Evolutionary conservation across 2,888 invertebrate genomes (phyloP).

Genomic region (Aphodius sticticus): DNA sequence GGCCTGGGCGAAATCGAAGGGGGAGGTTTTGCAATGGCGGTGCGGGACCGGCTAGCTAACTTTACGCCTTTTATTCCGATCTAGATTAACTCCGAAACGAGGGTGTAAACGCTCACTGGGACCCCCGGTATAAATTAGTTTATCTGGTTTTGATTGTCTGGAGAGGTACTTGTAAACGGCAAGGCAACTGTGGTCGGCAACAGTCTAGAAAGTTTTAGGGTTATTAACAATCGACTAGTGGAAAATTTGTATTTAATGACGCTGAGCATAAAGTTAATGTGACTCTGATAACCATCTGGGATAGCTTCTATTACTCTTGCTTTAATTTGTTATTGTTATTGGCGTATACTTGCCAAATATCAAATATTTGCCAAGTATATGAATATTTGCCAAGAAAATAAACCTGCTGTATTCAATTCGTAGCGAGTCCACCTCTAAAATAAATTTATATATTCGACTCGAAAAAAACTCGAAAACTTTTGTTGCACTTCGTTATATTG

Average conservation of each 20-base stretch:
- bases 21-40: not conserved
- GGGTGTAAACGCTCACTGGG: not conserved
- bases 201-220: not conserved
- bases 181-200: not conserved
- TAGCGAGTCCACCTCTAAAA: no score
- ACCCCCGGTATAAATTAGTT: not conserved
- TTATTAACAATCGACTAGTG: slow-evolving; percentile 4
- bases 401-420: no score
- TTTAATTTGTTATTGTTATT: not conserved
- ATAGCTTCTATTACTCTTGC: not conserved
- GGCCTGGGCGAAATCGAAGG: not conserved
- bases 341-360: no score
- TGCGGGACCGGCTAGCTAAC: not conserved
- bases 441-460: no score
- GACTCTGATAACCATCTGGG: not conserved
- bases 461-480: no score
- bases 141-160: not conserved
- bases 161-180: not conserved
- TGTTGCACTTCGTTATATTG: no score
- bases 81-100: not conserved
- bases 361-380: no score
- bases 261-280: not conserved
- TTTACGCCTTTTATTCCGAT: not conserved
- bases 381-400: no score
- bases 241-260: not conserved